Conservation (phyloP, 2,888 invertebrate genomes). For the Hedya salicella region DNA sequence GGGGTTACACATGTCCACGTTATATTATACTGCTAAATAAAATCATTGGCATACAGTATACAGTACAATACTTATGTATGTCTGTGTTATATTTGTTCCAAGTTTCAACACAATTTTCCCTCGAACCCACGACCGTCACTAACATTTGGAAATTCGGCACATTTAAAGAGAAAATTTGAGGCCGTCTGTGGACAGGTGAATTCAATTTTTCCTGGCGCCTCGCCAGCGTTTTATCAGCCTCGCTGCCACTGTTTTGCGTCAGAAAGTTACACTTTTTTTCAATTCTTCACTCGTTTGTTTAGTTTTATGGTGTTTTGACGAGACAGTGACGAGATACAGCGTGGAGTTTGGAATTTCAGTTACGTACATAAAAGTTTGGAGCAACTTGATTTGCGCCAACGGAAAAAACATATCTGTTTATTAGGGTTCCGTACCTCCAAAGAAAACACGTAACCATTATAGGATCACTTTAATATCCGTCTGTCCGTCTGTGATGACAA, state of each 20-base stretch:
- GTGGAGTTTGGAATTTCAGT: too few species aligned
- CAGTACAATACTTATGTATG: too few species aligned
- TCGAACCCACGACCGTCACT: neutral
- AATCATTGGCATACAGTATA: too few species aligned
- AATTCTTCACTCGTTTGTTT: slow-evolving; percentile 2
- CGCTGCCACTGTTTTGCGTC: neutral
- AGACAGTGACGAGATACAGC: neutral
- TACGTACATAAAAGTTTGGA: too few species aligned
- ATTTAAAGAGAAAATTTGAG: slow-evolving; percentile 6
- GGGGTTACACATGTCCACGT: too few species aligned
- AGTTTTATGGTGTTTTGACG: neutral
- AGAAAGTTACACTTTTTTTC: slow-evolving; percentile 5
- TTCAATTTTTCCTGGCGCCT: slow-evolving; percentile 22
- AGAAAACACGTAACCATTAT: too few species aligned
- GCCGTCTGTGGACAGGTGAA: slow-evolving; percentile 11
- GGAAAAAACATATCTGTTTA: too few species aligned
- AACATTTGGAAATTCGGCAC: slow-evolving; percentile 1
- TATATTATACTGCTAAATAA: too few species aligned
- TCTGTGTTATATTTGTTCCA: neutral
- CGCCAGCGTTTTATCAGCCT: slow-evolving; percentile 24
- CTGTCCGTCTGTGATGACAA: too few species aligned
- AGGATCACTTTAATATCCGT: too few species aligned
- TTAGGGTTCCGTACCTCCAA: too few species aligned
- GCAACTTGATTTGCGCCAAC: too few species aligned
- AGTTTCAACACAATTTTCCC: neutral